These are phyloP conservation scores for Stenichneumon culpator DNA, from an alignment of 2,888 invertebrate genomes.

Conservation along the genomic window DNA sequence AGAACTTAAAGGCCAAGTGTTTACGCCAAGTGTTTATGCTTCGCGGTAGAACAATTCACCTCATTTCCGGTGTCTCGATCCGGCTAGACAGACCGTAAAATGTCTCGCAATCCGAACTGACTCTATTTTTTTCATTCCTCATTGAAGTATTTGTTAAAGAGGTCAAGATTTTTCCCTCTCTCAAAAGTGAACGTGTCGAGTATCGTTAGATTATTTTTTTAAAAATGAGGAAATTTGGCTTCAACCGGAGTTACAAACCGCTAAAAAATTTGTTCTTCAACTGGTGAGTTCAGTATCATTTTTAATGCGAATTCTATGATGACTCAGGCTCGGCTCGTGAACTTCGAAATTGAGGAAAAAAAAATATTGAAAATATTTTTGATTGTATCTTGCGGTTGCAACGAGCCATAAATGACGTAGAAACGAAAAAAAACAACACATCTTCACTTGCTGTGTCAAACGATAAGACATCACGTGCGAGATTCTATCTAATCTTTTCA, in stretches of 20 bases:
- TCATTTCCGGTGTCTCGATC: neutral
- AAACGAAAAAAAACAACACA: neutral
- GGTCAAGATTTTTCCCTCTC: neutral
- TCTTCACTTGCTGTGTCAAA: slow-evolving; percentile 3
- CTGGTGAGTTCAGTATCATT: slow-evolving; percentile 48
- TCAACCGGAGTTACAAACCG: slow-evolving; percentile 50
- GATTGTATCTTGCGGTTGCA: neutral
- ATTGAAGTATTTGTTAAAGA: neutral
- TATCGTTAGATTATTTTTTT: neutral
- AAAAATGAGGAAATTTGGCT: slow-evolving; percentile 45
- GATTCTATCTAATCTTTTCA: slow-evolving; percentile 7
- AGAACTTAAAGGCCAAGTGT: slow-evolving; percentile 9
- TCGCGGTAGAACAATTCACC: slow-evolving; percentile 23
- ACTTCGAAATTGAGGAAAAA: neutral
- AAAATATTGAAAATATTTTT: neutral
- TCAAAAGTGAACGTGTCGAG: slow-evolving; percentile 7
- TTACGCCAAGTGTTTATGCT: neutral
- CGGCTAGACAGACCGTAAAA: neutral
- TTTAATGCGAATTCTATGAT: neutral
- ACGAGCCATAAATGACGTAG: neutral
- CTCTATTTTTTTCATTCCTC: neutral
- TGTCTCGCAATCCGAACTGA: neutral
- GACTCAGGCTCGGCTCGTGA: neutral
- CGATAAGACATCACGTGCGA: neutral
- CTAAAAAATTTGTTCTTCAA: slow-evolving; percentile 36